Conservation (phyloP, 1,140 invertebrate species). For the Drosophila malerkotliana region DNA sequence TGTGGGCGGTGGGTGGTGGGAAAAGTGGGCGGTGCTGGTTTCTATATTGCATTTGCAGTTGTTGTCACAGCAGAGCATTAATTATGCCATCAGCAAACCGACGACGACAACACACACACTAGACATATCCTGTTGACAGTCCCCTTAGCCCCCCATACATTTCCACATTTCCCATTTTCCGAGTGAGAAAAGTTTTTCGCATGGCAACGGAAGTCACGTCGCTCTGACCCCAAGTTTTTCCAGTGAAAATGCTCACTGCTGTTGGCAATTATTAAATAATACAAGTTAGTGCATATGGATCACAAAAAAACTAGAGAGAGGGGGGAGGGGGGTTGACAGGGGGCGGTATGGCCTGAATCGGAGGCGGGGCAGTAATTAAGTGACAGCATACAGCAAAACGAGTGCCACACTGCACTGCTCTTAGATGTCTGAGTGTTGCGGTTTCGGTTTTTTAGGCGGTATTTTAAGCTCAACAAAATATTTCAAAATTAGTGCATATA, state of each 20-base stretch:
- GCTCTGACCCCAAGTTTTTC: constrained; percentile 52
- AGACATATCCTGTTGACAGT: constrained; percentile 77
- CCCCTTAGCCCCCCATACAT: neutral
- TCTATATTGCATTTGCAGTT: constrained; percentile 39
- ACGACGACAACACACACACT: constrained; percentile 37
- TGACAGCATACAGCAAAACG: constrained; percentile 12
- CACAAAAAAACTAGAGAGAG: constrained; percentile 6
- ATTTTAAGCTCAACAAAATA: neutral
- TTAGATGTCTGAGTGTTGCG: neutral
- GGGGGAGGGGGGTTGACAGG: neutral
- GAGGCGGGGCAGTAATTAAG: constrained; percentile 30
- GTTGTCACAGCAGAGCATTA: constrained; percentile 73
- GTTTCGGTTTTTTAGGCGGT: neutral
- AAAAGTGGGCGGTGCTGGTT: neutral
- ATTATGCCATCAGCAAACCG: constrained; percentile 78
- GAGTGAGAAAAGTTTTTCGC: constrained; percentile 62
- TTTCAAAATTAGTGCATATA: too few relatives aligned
- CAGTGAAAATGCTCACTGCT: constrained; percentile 53
- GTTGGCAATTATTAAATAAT: constrained; percentile 62
- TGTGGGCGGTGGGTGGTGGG: neutral
- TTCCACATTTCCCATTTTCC: constrained; percentile 8
- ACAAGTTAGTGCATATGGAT: constrained; percentile 22
- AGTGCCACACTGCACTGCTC: constrained; percentile 5
- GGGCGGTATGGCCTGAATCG: constrained; percentile 3
- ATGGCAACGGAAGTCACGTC: constrained; percentile 75